A percentile compares a stretch with the other conserved stretches of the same genome.
These are phyloP conservation scores for Brachionus plicatilis DNA, from an alignment of 1,140 invertebrate genomes.

Conservation along the genomic window DNA sequence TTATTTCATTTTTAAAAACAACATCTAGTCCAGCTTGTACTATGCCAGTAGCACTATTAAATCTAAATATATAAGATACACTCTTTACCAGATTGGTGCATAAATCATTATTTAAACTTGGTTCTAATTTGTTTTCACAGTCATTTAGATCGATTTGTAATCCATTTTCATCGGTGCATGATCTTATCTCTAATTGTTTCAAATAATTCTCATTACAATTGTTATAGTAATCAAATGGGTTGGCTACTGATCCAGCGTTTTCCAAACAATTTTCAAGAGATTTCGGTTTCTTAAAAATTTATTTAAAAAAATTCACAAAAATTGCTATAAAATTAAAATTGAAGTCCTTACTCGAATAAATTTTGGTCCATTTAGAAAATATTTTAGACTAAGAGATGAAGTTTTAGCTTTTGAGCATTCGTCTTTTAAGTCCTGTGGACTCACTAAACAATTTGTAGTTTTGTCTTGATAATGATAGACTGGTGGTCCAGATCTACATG, in stretches of 20 bases:
- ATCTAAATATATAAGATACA: slow-evolving; percentile 6
- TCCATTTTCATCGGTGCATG: not conserved
- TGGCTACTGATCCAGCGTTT: not conserved
- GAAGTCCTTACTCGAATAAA: not conserved
- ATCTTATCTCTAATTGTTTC: not conserved
- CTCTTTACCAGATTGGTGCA: not conserved
- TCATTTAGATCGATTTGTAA: not conserved
- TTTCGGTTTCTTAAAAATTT: not conserved
- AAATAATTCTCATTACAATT: not conserved
- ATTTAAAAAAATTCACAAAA: not conserved
- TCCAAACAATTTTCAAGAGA: not conserved
- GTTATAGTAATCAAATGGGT: not conserved
- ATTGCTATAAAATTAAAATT: not conserved
- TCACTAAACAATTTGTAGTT: not conserved
- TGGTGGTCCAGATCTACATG: not conserved
- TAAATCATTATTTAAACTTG: not conserved
- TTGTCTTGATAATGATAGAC: slow-evolving; percentile 17
- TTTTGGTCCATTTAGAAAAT: not conserved
- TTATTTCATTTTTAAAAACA: not conserved
- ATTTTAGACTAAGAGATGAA: not conserved
- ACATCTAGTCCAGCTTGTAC: not conserved
- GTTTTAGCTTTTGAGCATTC: not conserved
- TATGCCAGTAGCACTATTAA: not conserved
- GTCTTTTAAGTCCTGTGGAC: not conserved
- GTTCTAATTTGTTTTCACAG: not conserved